Evolutionary conservation across 2,113 vertebrate genomes (phyloP), one percentile per base, ranked within the genome.

Genomic region (Paralichthys olivaceus): DNA sequence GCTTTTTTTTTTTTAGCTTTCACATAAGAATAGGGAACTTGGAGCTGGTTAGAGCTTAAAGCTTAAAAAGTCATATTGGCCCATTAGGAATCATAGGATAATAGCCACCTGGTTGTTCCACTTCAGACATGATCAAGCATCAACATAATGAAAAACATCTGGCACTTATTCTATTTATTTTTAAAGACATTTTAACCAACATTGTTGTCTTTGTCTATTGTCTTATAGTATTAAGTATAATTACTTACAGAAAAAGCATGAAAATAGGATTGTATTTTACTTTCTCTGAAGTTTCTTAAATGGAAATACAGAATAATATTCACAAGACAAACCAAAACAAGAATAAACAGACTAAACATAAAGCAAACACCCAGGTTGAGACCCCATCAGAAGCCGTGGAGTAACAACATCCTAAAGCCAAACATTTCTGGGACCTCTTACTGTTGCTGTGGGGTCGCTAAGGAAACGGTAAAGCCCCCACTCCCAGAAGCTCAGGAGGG

Each of bases 361-460:
- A 80, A 81, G 64, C 58, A 86, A 82, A 90, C 79, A 84, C 45
- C 53, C 37, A 32, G 45, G 70, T 57, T 61, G 72, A 81, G 65
- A 85, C 72, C 72, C 56, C 66, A 67, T 88, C 76, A 80, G 79
- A 74, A 51, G 74, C 70, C 67, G 60, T 25, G 40, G 66, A 82
- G 59, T 54, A 73, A 51, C 77, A 69, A 91, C 83, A 86, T 94
- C 90, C 85, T 72, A 51, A 86, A 90, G 84, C 71, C 82, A 83
- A 75, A 89, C 94, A 94, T 94, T 93, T 84, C 89, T 92, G 75
- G 78, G 86, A 87, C 80, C 87, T 89, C 86, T 93, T 87, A 86
- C 85, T 86, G 92, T 93, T 91, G 89, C 88, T 60, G 84, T 59
- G 88, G 65, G 79, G 91, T 94, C 77, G 68, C 91, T 84, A 83